Base-by-base conservation (phyloP, 2,888 invertebrate genomes). In the Acanthosepion pharaonis region DNA sequence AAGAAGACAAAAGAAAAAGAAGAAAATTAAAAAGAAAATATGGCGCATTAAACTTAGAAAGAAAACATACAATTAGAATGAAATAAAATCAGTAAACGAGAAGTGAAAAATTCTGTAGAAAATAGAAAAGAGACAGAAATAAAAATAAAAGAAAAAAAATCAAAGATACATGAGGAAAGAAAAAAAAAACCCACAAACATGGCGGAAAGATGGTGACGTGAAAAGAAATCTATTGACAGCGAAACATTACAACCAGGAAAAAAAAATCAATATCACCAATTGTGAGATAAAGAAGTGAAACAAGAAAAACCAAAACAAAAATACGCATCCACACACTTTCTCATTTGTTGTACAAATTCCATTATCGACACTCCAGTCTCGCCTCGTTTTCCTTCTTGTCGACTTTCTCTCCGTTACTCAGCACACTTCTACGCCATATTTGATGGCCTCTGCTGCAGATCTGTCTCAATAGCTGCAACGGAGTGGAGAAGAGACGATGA, bases 281-380 rank as follows among this genome's bases (percentile, higher is more conserved):
- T 78, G 78, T n/a, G n/a, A 78, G n/a, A 78, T 8, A 78, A 78
- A 25, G 78, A 78, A 78, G 9, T 78, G 8, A 78, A 33, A 78
- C 78, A n/a, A 78, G 78, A 78, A 78, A 78, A n/a, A 78, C n/a
- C n/a, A 78, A 78, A 8, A 78, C 9, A 78, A 78, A 78, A 78
- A n/a, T 15, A 8, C 78, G n/a, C 59, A 59, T 78, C 78, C 78
- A 11, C n/a, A 5, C 78, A n/a, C 78, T 33, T 42, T 78, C 78
- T 78, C 78, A 78, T 78, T 78, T 78, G 78, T 78, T 78, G n/a
- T 78, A 78, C 78, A 78, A 78, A 78, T 78, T 78, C 78, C 78
- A 78, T 78, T 78, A 78, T 78, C 78, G 33, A 15, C n/a, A 33
- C 78, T 78, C 78, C 20, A 78, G 78, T 78, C 78, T 11, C 78